Percentiles rank a stretch among this genome's conserved stretches.
phyloP scores from a whole-genome alignment of 2,888 invertebrate species.

The Fabriciana adippe region DNA sequence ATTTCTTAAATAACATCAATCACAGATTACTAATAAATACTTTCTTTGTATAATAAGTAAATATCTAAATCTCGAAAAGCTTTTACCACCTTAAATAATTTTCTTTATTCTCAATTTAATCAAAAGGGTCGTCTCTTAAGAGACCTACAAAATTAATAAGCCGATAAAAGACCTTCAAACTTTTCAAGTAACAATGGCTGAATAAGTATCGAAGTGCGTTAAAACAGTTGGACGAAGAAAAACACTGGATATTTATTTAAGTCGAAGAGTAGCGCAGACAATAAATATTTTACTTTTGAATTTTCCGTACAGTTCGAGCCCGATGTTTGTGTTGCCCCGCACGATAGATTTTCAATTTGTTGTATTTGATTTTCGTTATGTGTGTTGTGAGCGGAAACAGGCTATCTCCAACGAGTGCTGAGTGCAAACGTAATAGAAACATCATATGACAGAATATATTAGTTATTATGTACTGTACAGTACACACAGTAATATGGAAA shows the following conservation, averaged over 20 bases:
- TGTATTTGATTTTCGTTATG: constrained; percentile 66
- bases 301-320: constrained; percentile 51
- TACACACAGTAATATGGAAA: background rate
- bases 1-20: too few species aligned
- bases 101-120: constrained; percentile 30
- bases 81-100: constrained; percentile 18
- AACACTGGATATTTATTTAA: constrained; percentile 51
- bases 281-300: constrained; percentile 71
- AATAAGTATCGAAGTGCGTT: constrained; percentile 27
- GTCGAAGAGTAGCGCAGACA: constrained; percentile 52
- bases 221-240: constrained; percentile 29
- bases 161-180: constrained; percentile 29
- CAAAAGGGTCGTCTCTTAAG: constrained; percentile 27
- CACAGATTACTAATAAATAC: constrained; percentile 1
- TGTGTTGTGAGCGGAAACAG: constrained; percentile 45
- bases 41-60: constrained; percentile 1
- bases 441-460: constrained; percentile 20
- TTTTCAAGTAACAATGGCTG: constrained; percentile 31
- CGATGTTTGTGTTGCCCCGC: constrained; percentile 53
- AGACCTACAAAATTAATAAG: constrained; percentile 35
- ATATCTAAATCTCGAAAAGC: constrained; percentile 10
- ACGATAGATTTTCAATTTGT: constrained; percentile 63
- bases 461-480: background rate
- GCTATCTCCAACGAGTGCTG: constrained; percentile 31
- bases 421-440: constrained; percentile 23